Conservation (phyloP, 35 echinoderm and acorn worm species). For the Heliocidaris erythrogramma region DNA sequence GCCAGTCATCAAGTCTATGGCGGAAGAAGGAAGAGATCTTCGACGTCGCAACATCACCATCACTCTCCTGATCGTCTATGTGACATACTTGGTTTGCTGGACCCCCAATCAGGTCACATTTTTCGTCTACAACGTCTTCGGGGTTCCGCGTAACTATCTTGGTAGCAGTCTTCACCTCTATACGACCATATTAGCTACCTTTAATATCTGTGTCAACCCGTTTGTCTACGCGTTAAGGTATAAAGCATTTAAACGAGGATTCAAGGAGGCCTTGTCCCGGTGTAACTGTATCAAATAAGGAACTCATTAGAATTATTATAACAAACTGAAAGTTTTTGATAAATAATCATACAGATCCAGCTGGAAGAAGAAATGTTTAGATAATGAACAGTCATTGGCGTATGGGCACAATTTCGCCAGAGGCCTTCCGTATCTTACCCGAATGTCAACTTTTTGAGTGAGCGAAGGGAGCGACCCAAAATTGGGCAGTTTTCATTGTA, state of each 20-base stretch:
- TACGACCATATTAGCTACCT: constrained; percentile 47
- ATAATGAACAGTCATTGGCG: too few species aligned
- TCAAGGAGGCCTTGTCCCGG: not conserved
- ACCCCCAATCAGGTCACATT: constrained; percentile 54
- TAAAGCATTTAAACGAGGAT: constrained; percentile 24
- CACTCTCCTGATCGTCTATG: constrained; percentile 57
- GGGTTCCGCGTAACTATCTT: constrained; percentile 17
- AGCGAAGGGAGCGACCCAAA: too few species aligned
- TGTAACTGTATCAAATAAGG: not conserved
- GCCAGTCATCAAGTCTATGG: not conserved
- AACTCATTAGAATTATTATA: too few species aligned
- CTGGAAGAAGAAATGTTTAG: too few species aligned
- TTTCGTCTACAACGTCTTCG: constrained; percentile 56
- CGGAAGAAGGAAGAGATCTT: not conserved
- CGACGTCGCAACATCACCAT: constrained; percentile 54
- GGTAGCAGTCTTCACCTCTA: constrained; percentile 37
- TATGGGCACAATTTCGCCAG: too few species aligned
- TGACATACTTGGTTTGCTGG: constrained; percentile 62
- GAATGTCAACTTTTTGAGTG: too few species aligned
- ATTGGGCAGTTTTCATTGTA: too few species aligned
- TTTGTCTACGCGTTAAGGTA: constrained; percentile 55
- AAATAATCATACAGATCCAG: too few species aligned
- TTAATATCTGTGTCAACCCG: constrained; percentile 54
- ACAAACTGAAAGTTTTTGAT: too few species aligned
- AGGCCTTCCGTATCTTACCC: too few species aligned